Conservation (phyloP, 2,113 vertebrate genomes). For the Philantomba maxwellii region DNA sequence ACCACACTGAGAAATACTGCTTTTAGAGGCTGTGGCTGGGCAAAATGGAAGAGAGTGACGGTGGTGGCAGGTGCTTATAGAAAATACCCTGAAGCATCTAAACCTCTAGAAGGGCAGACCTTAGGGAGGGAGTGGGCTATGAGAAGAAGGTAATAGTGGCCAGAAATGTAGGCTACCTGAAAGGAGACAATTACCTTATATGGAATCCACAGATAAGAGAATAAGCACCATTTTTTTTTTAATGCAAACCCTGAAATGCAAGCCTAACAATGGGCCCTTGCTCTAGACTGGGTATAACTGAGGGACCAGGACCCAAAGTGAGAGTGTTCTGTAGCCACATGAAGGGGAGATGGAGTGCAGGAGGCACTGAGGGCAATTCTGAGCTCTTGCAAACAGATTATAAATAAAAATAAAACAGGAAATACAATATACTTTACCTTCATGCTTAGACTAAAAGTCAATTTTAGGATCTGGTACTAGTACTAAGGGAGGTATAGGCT, state of each 20-base stretch:
- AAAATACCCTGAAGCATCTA: neutral
- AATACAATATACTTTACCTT: neutral
- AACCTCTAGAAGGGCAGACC: neutral
- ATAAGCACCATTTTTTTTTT: neutral
- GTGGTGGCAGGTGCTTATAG: neutral
- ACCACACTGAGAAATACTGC: neutral
- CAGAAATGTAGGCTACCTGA: neutral
- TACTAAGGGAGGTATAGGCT: neutral
- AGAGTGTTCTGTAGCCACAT: neutral
- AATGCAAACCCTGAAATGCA: neutral
- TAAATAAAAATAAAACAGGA: neutral
- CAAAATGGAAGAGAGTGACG: neutral
- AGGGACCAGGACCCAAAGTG: neutral
- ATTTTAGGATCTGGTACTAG: neutral
- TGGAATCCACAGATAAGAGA: neutral
- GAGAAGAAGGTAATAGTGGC: neutral
- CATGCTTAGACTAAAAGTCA: conserved; percentile 8
- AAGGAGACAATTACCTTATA: neutral
- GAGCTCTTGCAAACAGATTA: neutral
- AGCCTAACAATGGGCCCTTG: neutral
- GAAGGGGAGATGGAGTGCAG: neutral
- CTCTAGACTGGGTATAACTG: neutral
- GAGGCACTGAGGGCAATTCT: neutral
- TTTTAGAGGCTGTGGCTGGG: neutral
- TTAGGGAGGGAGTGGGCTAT: neutral